These are phyloP conservation scores for Drosophila ezoana DNA, from an alignment of 2,888 invertebrate species.

Conservation along the genomic window DNA sequence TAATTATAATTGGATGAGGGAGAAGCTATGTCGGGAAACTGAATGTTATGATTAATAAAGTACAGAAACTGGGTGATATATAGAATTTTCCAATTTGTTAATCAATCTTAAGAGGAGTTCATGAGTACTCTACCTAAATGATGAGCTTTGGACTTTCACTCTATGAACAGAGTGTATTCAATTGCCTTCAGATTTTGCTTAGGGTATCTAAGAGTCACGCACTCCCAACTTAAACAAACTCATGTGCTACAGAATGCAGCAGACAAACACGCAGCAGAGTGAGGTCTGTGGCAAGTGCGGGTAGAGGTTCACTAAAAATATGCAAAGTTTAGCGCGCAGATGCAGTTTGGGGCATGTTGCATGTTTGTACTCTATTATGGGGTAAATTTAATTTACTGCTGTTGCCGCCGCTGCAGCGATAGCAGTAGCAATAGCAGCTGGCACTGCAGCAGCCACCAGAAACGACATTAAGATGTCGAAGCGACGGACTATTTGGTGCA, in stretches of 20 bases:
- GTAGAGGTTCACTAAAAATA: conserved; percentile 46
- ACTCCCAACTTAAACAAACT: neutral
- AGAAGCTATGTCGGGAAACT: too few relatives aligned
- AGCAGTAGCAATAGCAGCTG: conserved; percentile 20
- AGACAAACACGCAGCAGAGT: conserved; percentile 4
- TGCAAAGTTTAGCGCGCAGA: conserved; percentile 59
- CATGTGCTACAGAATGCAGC: neutral
- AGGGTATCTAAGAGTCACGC: neutral
- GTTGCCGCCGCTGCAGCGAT: conserved; percentile 20
- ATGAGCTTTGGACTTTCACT: too few relatives aligned
- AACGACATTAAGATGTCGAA: conserved; percentile 54
- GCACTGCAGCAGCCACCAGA: conserved; percentile 24
- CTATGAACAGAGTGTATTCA: too few relatives aligned
- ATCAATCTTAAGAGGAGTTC: too few relatives aligned
- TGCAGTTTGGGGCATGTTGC: conserved; percentile 47
- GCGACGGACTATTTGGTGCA: conserved; percentile 53
- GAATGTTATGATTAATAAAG: too few relatives aligned
- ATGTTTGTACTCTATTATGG: conserved; percentile 70
- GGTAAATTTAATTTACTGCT: conserved; percentile 72
- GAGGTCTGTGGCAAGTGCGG: conserved; percentile 11
- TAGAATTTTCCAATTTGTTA: too few relatives aligned
- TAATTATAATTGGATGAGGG: too few relatives aligned
- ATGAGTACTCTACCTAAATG: too few relatives aligned
- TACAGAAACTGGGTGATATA: too few relatives aligned
- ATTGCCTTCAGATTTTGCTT: too few relatives aligned